Conservation (phyloP, 2,797 vertebrate genomes). For the Pipistrellus kuhlii region DNA sequence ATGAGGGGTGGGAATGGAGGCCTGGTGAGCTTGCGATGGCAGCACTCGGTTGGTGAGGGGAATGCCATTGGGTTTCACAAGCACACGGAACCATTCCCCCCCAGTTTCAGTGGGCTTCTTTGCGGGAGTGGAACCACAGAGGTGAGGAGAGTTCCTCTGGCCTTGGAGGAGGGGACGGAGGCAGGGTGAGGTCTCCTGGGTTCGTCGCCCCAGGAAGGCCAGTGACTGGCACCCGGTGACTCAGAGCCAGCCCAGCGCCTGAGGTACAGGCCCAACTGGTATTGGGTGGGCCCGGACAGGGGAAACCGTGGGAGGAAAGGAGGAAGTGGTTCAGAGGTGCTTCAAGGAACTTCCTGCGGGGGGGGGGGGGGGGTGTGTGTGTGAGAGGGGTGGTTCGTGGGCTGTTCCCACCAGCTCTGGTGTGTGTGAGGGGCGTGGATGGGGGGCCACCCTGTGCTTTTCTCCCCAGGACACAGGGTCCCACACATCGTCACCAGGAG, state of each 20-base stretch:
- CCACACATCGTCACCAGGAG: background rate
- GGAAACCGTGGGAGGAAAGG: background rate
- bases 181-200: background rate
- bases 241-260: background rate
- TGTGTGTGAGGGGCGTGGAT: rapidly evolving
- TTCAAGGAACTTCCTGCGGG: too few relatives aligned
- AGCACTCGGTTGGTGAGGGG: background rate
- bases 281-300: background rate
- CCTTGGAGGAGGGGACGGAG: background rate
- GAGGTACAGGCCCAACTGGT: background rate
- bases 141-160: background rate
- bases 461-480: background rate
- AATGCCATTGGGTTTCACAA: background rate
- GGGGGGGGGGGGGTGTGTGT: too few relatives aligned
- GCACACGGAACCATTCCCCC: background rate
- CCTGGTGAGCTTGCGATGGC: background rate
- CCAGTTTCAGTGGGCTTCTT: background rate
- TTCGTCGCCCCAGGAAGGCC: background rate
- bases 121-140: rapidly evolving
- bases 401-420: background rate
- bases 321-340: background rate
- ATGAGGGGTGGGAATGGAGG: background rate
- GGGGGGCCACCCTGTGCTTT: background rate
- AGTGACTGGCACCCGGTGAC: background rate
- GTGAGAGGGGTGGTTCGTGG: too few relatives aligned